phyloP scores from a whole-genome alignment of 1,140 invertebrate genomes.

The Hermetia illucens region DNA sequence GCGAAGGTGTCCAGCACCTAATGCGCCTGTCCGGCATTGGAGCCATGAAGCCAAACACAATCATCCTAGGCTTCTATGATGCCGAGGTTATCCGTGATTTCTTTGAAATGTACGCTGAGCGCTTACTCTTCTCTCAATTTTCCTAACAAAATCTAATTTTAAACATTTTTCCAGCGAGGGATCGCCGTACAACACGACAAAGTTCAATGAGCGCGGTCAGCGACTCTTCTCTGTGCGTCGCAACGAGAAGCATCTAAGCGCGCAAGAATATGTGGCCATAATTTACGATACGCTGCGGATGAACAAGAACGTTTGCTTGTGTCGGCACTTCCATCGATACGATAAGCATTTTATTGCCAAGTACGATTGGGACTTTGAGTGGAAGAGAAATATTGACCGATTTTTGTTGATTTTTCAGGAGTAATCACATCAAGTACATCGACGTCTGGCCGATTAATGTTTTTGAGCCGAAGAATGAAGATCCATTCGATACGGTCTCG shows the following conservation, averaged over 20 bases:
- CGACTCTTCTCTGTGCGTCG: constrained; percentile 32
- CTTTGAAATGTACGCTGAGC: constrained; percentile 38
- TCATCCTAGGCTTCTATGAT: constrained; percentile 82
- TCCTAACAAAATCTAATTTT: constrained; percentile 5
- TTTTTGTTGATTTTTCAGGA: constrained; percentile 26
- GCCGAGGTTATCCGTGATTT: constrained; percentile 58
- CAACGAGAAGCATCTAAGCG: constrained; percentile 21
- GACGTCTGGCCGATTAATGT: constrained; percentile 96
- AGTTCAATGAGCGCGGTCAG: constrained; percentile 27
- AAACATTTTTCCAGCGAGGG: constrained; percentile 17
- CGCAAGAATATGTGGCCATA: constrained; percentile 76
- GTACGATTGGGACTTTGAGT: constrained; percentile 31
- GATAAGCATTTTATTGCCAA: constrained; percentile 57
- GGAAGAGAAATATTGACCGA: constrained; percentile 1
- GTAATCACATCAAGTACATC: constrained; percentile 58
- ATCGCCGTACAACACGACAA: constrained; percentile 33
- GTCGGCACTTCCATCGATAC: constrained; percentile 76
- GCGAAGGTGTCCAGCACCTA: constrained; percentile 85
- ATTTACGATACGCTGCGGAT: constrained; percentile 76
- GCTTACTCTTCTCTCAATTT: constrained; percentile 6
- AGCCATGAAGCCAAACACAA: constrained; percentile 98
- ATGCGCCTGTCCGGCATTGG: constrained; percentile 86
- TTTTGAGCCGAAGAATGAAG: constrained; percentile 57
- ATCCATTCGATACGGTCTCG: constrained; percentile 72
- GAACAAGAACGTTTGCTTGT: constrained; percentile 90